phyloP scores from a whole-genome alignment of 2,888 invertebrate species.

The Helleia helle region DNA sequence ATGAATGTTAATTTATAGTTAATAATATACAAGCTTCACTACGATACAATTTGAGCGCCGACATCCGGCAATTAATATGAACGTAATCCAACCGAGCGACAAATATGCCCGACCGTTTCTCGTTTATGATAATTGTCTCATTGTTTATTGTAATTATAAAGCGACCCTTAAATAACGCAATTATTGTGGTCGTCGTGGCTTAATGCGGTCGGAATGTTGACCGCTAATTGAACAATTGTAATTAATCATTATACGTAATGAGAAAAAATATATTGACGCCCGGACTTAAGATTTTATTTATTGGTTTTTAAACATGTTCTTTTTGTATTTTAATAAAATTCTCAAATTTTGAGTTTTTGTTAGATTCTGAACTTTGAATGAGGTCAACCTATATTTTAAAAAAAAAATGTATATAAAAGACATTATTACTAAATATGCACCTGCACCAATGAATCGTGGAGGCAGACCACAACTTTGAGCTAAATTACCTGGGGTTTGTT shows the following conservation, averaged over 20 bases:
- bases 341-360: no score
- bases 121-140: conserved; percentile 23
- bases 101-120: conserved; percentile 20
- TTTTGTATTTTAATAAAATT: no score
- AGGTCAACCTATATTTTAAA: no score
- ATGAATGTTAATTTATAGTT: conserved; percentile 4
- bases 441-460: no score
- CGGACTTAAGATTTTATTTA: no score
- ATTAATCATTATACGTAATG: neutral
- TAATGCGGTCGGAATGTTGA: conserved; percentile 7
- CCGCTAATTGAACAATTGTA: no score
- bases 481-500: no score
- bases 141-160: conserved; percentile 20
- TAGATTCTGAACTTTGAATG: no score
- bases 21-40: conserved; percentile 12
- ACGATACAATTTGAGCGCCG: conserved; percentile 14
- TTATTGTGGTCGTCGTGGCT: conserved; percentile 13
- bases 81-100: conserved; percentile 20
- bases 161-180: conserved; percentile 15
- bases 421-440: no score
- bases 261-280: neutral
- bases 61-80: conserved; percentile 23
- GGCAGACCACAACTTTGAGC: no score
- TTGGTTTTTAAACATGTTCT: no score
- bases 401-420: no score